These are phyloP conservation scores for Limnephilus marmoratus DNA, from an alignment of 2,888 invertebrate genomes.

Conservation along the genomic window DNA sequence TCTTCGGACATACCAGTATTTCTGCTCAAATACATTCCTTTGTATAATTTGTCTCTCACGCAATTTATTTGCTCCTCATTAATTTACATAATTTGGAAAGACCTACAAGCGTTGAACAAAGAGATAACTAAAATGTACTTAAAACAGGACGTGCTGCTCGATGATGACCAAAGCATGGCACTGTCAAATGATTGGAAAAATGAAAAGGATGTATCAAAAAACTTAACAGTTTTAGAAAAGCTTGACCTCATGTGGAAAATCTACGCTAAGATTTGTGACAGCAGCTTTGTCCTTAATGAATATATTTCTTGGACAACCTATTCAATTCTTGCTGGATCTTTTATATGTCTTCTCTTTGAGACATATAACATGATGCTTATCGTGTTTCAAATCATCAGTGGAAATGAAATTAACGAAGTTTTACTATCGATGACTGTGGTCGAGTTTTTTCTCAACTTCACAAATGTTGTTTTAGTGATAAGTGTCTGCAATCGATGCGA, in stretches of 20 bases:
- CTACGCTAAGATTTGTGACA: conserved; percentile 21
- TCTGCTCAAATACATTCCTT: not conserved
- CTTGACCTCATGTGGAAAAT: conserved; percentile 7
- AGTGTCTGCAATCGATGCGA: not conserved
- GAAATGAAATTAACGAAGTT: not conserved
- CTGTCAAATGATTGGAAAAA: not conserved
- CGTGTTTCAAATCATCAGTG: not conserved
- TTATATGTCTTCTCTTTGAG: not conserved
- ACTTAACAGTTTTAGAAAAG: not conserved
- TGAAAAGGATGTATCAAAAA: not conserved
- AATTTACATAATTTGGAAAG: not conserved
- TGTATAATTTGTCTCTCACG: not conserved
- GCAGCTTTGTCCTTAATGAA: conserved; percentile 11
- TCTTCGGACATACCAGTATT: not conserved
- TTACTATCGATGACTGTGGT: not conserved
- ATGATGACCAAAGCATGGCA: not conserved
- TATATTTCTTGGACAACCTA: not conserved
- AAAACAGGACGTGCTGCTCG: not conserved
- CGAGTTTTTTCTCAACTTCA: not conserved
- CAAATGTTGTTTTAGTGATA: not conserved
- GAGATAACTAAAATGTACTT: not conserved
- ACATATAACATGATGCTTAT: not conserved
- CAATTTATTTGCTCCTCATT: not conserved
- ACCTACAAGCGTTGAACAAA: not conserved
- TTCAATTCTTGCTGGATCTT: not conserved